Conservation (phyloP, 1,140 invertebrate species). For the Lucilia cuprina region DNA sequence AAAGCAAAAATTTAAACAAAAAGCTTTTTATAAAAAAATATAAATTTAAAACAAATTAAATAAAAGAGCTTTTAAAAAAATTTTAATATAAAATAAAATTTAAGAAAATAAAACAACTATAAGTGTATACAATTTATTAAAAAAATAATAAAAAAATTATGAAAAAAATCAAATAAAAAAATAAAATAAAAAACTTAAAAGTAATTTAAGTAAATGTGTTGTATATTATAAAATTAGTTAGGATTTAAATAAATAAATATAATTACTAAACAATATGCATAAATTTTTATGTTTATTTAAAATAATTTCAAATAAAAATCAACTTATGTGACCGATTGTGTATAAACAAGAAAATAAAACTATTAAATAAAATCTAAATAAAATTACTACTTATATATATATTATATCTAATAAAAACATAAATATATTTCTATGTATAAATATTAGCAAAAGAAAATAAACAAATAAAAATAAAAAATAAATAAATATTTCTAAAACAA, state of each 20-base stretch:
- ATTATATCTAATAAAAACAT: no score
- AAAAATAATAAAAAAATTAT: not conserved
- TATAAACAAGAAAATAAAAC: slow-evolving; percentile 20
- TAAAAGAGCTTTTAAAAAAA: slow-evolving; percentile 22
- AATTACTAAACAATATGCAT: not conserved
- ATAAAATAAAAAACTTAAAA: no score
- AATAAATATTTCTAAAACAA: no score
- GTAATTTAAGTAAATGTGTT: not conserved
- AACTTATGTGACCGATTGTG: slow-evolving; percentile 26
- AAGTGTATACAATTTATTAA: not conserved
- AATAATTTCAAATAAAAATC: no score
- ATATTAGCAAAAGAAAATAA: no score
- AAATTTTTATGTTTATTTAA: slow-evolving; percentile 17
- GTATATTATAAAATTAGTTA: not conserved
- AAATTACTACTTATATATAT: no score
- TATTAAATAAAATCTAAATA: no score
- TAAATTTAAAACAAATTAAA: not conserved
- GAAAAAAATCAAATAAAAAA: not conserved
- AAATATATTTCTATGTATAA: no score
- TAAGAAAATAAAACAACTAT: not conserved
- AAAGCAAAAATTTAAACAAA: not conserved
- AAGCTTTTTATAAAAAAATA: not conserved
- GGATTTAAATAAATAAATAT: not conserved
- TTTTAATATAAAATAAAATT: slow-evolving; percentile 13
- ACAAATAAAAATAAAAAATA: no score